A percentile compares a stretch with the other conserved stretches of the same genome.
phyloP scores from a whole-genome alignment of 2,797 vertebrate species.

The Ispidina picta region DNA sequence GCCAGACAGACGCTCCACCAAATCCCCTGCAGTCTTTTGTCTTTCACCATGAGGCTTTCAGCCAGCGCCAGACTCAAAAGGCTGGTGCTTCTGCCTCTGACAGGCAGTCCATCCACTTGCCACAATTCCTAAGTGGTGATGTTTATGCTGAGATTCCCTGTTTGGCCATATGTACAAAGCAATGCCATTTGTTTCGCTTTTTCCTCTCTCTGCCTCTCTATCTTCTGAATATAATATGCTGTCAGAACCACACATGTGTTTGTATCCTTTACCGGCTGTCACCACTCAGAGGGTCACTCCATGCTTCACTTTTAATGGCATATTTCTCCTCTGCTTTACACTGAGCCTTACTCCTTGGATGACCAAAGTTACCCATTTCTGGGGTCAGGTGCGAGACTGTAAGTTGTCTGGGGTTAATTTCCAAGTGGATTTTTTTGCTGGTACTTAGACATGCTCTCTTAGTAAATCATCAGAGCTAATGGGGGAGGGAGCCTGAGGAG shows the following conservation, averaged over 20 bases:
- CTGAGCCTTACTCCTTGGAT: background rate
- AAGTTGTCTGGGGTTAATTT: constrained; percentile 31
- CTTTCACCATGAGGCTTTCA: background rate
- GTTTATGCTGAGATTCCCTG: background rate
- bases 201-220: background rate
- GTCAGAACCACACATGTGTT: background rate
- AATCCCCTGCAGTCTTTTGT: background rate
- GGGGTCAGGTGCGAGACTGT: background rate
- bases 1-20: background rate
- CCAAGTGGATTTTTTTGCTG: background rate
- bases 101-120: background rate
- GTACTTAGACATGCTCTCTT: background rate
- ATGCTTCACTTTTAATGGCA: background rate
- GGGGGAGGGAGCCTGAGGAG: background rate
- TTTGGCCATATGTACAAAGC: background rate
- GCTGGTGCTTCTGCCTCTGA: background rate
- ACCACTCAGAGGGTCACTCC: background rate
- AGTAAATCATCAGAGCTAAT: constrained; percentile 32
- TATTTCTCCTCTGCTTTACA: background rate
- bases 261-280: background rate
- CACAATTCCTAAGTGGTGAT: background rate
- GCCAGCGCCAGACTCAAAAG: background rate
- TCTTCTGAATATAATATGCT: background rate
- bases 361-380: background rate
- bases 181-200: background rate